Conservation (phyloP, 1,140 invertebrate species). For the Dolichoris vasculosae region DNA sequence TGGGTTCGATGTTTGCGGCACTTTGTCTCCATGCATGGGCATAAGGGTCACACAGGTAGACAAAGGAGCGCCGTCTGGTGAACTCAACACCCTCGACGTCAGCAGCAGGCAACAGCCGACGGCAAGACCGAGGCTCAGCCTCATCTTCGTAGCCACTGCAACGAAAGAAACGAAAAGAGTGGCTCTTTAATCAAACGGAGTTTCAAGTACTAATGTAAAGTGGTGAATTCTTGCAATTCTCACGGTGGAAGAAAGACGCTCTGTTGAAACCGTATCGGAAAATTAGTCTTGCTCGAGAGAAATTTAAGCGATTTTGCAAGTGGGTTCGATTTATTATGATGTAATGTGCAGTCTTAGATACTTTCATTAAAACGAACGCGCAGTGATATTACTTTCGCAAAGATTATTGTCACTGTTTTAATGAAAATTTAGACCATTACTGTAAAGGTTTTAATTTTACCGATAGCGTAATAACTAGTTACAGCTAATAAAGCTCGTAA, state of each 20-base stretch:
- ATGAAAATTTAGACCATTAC: not conserved
- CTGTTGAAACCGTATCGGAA: not conserved
- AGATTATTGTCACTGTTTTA: not conserved
- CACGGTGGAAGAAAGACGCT: not conserved
- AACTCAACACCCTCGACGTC: constrained; percentile 51
- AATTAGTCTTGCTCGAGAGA: not conserved
- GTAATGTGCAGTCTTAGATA: not conserved
- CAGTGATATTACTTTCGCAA: not conserved
- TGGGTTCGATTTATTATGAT: not conserved
- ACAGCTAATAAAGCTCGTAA: not conserved
- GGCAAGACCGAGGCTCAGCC: not conserved
- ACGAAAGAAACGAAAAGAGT: not conserved
- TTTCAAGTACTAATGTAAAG: too few species aligned
- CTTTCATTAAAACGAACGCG: not conserved
- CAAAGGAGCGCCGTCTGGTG: constrained; percentile 65
- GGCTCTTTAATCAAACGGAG: not conserved
- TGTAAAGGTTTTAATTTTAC: not conserved
- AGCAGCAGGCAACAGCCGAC: not conserved
- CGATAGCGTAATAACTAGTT: not conserved
- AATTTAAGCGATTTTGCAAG: not conserved
- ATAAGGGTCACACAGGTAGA: constrained; percentile 61
- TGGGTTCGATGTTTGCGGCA: constrained; percentile 62
- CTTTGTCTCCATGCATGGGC: constrained; percentile 63
- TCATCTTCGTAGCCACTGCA: constrained; percentile 21
- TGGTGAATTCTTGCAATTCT: not conserved